These are phyloP conservation scores for Acanthococcus lagerstroemiae DNA, from an alignment of 2,888 invertebrate genomes.

Conservation along the genomic window DNA sequence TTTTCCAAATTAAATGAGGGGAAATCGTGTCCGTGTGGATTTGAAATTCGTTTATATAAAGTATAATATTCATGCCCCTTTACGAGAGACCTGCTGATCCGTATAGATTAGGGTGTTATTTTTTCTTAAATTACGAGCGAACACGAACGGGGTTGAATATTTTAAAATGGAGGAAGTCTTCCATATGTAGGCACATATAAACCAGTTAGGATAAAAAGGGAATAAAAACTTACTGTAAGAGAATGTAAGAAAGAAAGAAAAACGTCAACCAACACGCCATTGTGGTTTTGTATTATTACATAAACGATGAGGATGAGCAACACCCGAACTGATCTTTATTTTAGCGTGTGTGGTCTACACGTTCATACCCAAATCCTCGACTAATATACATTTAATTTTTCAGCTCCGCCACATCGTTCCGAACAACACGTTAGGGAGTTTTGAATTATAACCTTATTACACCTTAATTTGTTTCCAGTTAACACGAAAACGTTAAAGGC, in stretches of 20 bases:
- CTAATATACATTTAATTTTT: slow-evolving; percentile 17
- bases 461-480: slow-evolving; percentile 28
- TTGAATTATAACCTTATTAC: slow-evolving; percentile 29
- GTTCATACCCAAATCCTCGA: neutral
- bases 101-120: too few species aligned
- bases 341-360: neutral
- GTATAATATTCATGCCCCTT: too few species aligned
- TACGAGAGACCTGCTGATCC: too few species aligned
- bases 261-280: too few species aligned
- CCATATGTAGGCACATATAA: neutral
- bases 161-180: neutral
- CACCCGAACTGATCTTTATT: too few species aligned
- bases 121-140: too few species aligned
- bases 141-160: neutral
- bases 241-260: neutral
- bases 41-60: too few species aligned
- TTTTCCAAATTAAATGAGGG: too few species aligned
- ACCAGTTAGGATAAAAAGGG: neutral
- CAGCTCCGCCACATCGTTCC: slow-evolving; percentile 13
- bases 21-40: too few species aligned
- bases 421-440: slow-evolving; percentile 21
- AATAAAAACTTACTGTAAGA: neutral
- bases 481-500: slow-evolving; percentile 24
- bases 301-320: too few species aligned
- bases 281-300: too few species aligned